Evolutionary conservation across 1,140 invertebrate genomes (phyloP), one percentile per base, ranked within the genome.

Genomic region (Gonatopus flavifemur): DNA sequence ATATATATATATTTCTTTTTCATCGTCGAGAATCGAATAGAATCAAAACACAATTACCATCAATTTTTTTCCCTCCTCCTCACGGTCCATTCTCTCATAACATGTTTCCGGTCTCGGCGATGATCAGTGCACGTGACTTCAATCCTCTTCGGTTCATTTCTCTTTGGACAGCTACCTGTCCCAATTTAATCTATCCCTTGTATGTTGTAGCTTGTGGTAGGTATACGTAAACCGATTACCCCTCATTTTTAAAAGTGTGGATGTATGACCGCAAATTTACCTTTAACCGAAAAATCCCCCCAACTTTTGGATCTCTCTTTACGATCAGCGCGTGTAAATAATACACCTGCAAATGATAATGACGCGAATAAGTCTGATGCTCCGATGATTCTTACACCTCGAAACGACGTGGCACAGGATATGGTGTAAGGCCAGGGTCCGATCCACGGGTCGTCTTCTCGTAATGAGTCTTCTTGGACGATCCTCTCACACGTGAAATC

Each of bases 261-360:
- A 52, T 13, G 13, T 12, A 36, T 12, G 6, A 20, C 12, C 16
- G 19, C 16, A 22, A 18, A 18, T 3, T 21, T n/a, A 36, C 12
- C 44, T 33, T 31, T 49, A 51, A 69, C 67, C 66, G 65, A 64
- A 70, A 57, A 53, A 40, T 42, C 37, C 55, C 48, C 56, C 55
- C 46, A 43, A 10, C 39, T 9, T 12, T 20, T 35, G 25, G 25
- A 12, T 12, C 22, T 25, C 32, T 18, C 25, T 36, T n/a, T 20
- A 13, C 47, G 19, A 37, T 67, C 61, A 60, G 61, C 65, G 57
- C 69, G 66, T 71, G 69, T 71, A 71, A 73, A 73, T 73, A 73
- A 69, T 55, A 65, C 62, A 67, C 56, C 62, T 51, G 62, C 58
- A 58, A 41, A 61, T 65, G 48, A 54, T 64, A 63, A 61, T 65